phyloP scores from a whole-genome alignment of 92 coral and sea anemone genomes.

The Porites evermanni region DNA sequence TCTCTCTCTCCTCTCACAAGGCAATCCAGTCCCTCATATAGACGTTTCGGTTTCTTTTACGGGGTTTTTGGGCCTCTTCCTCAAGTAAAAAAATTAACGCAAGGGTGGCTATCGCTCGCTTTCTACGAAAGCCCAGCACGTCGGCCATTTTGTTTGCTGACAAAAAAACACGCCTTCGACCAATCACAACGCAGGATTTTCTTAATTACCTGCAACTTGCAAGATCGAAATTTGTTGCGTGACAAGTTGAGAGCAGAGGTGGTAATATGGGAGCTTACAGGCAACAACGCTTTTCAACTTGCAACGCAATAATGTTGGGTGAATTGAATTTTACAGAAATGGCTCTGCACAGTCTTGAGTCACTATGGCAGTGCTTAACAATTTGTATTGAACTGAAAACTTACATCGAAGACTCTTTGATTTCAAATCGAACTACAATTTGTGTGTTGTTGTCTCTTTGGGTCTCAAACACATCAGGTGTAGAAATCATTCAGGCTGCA shows the following conservation, averaged over 20 bases:
- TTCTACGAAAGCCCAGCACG: not conserved
- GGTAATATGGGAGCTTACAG: no score
- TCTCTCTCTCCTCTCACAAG: slow-evolving; percentile 26
- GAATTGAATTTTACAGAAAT: not conserved
- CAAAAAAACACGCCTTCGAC: no score
- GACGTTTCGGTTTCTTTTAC: slow-evolving; percentile 28
- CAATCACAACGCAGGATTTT: no score
- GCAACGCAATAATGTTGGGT: no score
- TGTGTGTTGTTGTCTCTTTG: not conserved
- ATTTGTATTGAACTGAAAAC: not conserved
- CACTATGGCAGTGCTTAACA: not conserved
- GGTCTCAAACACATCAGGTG: not conserved
- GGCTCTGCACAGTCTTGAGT: not conserved
- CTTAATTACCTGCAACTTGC: no score
- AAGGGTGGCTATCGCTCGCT: slow-evolving; percentile 20
- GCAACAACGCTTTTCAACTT: no score
- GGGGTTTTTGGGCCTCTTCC: slow-evolving; percentile 7
- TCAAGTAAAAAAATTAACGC: slow-evolving; percentile 15
- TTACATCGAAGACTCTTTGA: not conserved
- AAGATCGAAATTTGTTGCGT: no score
- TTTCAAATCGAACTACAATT: not conserved
- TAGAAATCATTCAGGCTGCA: not conserved
- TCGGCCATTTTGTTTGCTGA: no score
- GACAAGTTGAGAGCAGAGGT: no score
- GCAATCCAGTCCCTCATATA: slow-evolving; percentile 37